Percentiles rank a stretch among this genome's conserved stretches.
Evolutionary conservation across 2,797 vertebrate species (phyloP).

Genomic region (Paratrypauchen microcephalus): DNA sequence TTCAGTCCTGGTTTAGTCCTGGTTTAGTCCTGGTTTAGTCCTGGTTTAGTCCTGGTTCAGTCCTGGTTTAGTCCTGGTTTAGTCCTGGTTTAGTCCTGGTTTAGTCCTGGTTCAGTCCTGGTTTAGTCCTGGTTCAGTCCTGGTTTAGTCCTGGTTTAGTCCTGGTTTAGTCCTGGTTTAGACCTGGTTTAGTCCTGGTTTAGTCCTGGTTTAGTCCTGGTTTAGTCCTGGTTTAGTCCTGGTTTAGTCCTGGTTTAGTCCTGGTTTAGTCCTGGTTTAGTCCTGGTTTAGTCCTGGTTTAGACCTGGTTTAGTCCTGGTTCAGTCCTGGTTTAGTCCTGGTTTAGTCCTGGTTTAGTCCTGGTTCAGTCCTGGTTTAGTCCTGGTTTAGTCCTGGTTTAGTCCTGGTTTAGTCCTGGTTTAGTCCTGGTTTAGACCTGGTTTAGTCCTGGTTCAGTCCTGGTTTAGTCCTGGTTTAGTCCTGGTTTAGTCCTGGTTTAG

Average conservation of each 20-base stretch:
- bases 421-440: neutral
- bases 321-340: neutral
- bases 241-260: neutral
- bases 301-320: neutral
- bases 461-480: neutral
- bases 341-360: neutral
- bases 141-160: neutral
- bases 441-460: neutral
- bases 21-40: neutral
- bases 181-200: neutral
- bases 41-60: neutral
- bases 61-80: neutral
- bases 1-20: neutral
- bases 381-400: neutral
- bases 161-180: neutral
- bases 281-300: neutral
- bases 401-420: neutral
- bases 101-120: neutral
- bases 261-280: neutral
- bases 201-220: neutral
- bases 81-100: neutral
- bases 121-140: neutral
- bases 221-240: neutral
- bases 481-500: neutral
- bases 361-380: neutral